Base-by-base conservation (phyloP, 2,113 vertebrate species). In the Meriones unguiculatus region DNA sequence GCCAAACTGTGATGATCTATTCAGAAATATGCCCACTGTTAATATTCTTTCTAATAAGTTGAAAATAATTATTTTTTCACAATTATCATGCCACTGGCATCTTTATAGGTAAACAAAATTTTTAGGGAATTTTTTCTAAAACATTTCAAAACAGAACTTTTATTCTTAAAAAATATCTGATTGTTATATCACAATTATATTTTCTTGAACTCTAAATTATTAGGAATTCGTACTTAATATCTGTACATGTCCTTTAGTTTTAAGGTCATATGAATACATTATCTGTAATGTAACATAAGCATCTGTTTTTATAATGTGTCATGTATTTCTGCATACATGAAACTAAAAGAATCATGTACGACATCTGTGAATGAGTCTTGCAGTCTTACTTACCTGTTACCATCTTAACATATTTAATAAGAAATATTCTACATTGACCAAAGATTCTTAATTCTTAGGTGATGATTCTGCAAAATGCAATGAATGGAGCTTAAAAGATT, bases 151-250 rank as follows among this genome's bases (percentile, higher is more conserved):
- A 57, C 32, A 78, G 82, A 70, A 38, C 2, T 41, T 75, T 89
- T 70, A 81, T 81, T 91, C 50, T 46, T 93, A 2, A 18, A 95
- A 95, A 94, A 82, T 69, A 77, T 87, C 46, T 93, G 32, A 67
- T 92, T 75, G 46, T 35, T 91, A 95, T 57, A 32, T 75, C 64
- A 52, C 24, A 93, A 20, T 14, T 35, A n/a, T 77, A 73, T 89
- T 67, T 52, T 78, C n/a, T 77, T 87, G 30, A 95, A 73, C 7
- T 88, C 76, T 89, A 90, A 88, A 76, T 85, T 91, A 65, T 84
- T n/a, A 87, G 5, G 7, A 69, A 46, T 75, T 62, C 88, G 81
- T 52, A 89, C 5, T 81, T 95, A 76, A 89, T 52, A 12, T 80
- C 5, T 78, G 7, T 32, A 25, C 77, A 76, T 86, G 25, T 76